Evolutionary conservation across 2,113 vertebrate species (phyloP).

Genomic region (Sphyrna mokarran): DNA sequence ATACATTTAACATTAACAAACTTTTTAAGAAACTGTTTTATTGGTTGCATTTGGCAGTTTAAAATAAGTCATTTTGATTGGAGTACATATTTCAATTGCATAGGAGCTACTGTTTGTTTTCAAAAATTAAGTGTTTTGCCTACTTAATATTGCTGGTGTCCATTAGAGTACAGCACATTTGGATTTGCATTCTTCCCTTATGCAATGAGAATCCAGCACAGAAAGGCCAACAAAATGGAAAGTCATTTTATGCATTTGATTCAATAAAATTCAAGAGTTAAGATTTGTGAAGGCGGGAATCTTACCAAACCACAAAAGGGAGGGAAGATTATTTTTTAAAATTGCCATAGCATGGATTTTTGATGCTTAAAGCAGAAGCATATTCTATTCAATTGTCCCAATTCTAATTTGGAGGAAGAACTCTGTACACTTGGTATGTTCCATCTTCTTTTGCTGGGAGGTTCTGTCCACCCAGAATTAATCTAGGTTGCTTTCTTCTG

Average conservation of each 20-base stretch:
- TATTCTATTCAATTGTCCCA: neutral
- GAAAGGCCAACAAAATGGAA: slow-evolving; percentile 28
- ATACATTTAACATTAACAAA: slow-evolving; percentile 23
- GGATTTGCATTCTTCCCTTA: neutral
- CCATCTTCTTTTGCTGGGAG: neutral
- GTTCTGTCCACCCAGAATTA: neutral
- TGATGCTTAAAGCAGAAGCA: neutral
- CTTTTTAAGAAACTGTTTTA: slow-evolving; percentile 33
- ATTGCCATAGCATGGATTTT: neutral
- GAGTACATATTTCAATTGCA: slow-evolving; percentile 37
- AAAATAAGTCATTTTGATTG: slow-evolving; percentile 30
- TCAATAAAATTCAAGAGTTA: slow-evolving; percentile 16
- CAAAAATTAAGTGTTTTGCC: slow-evolving; percentile 31
- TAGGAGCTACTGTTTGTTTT: neutral
- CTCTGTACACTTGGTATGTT: neutral
- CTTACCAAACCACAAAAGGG: slow-evolving; percentile 13
- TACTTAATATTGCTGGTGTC: slow-evolving; percentile 16
- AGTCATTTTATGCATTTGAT: slow-evolving; percentile 20
- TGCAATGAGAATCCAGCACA: slow-evolving; percentile 17
- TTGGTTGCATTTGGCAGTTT: slow-evolving; percentile 30
- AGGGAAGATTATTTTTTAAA: neutral
- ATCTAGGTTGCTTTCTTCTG: neutral
- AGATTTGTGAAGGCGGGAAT: neutral
- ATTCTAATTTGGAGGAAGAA: neutral
- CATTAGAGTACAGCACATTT: slow-evolving; percentile 1